A percentile compares a stretch with the other conserved stretches of the same genome.
Conservation (phyloP, 2,888 invertebrate genomes). For the Tetragnatha montana region DNA sequence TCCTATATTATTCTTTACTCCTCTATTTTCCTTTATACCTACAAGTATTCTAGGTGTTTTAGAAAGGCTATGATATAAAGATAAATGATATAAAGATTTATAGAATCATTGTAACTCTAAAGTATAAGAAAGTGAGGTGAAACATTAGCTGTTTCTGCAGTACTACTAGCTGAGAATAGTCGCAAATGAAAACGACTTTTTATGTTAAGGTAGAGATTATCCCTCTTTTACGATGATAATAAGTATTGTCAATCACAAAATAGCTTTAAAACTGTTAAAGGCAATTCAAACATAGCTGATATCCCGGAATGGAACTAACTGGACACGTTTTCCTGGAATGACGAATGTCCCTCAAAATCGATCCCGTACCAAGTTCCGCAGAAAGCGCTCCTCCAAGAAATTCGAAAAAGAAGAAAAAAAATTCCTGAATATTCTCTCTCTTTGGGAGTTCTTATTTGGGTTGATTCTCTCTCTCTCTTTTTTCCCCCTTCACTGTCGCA, state of each 20-base stretch:
- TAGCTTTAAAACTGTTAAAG: constrained; percentile 33
- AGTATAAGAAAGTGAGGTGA: no score
- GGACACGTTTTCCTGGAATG: constrained; percentile 40
- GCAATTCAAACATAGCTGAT: constrained; percentile 37
- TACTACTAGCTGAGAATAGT: no score
- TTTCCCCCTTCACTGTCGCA: neutral
- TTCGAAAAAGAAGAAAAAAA: constrained; percentile 8
- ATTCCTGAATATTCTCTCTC: neutral
- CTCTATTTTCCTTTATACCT: no score
- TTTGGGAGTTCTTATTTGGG: neutral
- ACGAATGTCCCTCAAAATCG: constrained; percentile 45
- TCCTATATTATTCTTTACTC: no score
- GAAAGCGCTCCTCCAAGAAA: neutral
- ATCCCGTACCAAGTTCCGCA: constrained; percentile 1
- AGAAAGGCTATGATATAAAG: no score
- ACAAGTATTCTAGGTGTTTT: no score
- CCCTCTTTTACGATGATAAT: no score
- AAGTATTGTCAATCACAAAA: neutral
- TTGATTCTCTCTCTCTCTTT: neutral
- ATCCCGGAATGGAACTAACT: constrained; percentile 56
- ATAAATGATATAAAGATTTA: no score
- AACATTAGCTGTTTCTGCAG: no score
- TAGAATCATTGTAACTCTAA: no score
- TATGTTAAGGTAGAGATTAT: no score
- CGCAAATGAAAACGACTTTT: no score